These are phyloP conservation scores for Odobenus rosmarus DNA, from an alignment of 2,113 vertebrate genomes.

Conservation along the genomic window DNA sequence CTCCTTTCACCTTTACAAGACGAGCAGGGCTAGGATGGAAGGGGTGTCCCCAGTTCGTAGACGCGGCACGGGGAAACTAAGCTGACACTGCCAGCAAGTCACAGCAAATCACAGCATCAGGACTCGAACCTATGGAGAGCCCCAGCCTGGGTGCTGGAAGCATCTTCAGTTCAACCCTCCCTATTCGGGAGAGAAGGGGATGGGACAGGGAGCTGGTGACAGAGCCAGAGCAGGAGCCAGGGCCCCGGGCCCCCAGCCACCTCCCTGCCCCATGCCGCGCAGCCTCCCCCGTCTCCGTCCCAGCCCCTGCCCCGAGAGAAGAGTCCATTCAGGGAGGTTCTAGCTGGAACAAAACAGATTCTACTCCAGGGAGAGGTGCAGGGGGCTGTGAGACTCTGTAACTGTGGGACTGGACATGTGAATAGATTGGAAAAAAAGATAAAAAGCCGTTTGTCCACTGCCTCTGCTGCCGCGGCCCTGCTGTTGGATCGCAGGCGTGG, in stretches of 20 bases:
- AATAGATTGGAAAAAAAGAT: not conserved
- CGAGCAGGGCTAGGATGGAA: not conserved
- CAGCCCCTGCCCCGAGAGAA: not conserved
- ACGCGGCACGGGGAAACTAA: not conserved
- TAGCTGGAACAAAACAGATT: not conserved
- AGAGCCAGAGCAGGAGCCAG: not conserved
- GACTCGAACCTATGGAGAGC: not conserved
- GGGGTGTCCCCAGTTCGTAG: not conserved
- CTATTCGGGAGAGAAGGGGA: not conserved
- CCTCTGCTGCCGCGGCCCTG: not conserved
- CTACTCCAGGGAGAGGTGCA: not conserved
- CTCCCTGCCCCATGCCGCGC: not conserved
- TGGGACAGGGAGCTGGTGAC: not conserved
- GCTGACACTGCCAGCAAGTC: not conserved
- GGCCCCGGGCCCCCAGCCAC: not conserved
- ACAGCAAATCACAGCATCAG: not conserved
- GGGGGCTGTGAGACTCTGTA: not conserved
- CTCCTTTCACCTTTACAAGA: not conserved
- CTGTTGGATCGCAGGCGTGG: accelerated
- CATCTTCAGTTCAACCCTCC: not conserved
- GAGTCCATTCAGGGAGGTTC: not conserved
- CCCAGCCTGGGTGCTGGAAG: accelerated
- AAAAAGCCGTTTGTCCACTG: not conserved
- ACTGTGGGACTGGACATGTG: not conserved
- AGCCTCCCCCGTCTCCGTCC: not conserved